Percentiles rank a stretch among this genome's conserved stretches.
Evolutionary conservation across 2,113 vertebrate species (phyloP).

Genomic region (Prionailurus viverrinus): DNA sequence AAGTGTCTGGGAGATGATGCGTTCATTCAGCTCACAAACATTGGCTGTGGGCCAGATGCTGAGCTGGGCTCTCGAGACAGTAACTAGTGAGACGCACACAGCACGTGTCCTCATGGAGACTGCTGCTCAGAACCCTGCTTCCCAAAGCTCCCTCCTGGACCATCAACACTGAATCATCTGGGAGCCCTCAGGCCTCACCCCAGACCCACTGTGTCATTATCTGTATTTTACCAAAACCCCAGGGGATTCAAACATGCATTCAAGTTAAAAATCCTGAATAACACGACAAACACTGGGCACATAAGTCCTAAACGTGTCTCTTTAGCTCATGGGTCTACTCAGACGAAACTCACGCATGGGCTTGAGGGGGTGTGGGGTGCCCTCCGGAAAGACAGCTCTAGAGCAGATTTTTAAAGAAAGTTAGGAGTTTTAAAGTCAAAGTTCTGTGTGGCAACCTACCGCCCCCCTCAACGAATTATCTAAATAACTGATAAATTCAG

Average conservation of each 20-base stretch:
- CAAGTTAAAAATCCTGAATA: background rate
- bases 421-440: background rate
- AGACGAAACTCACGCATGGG: background rate
- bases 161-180: rapidly evolving
- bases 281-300: background rate
- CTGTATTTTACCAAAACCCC: background rate
- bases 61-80: background rate
- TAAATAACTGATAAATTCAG: background rate
- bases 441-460: background rate
- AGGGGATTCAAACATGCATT: background rate
- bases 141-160: background rate
- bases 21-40: background rate
- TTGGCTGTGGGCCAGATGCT: background rate
- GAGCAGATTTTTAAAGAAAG: background rate
- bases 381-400: background rate
- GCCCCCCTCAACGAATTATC: background rate
- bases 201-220: background rate
- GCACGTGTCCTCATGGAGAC: background rate
- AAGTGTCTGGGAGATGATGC: background rate
- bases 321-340: background rate
- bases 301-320: background rate
- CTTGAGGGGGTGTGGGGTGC: background rate
- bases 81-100: background rate
- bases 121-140: background rate
- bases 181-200: background rate